These are phyloP conservation scores for Julus scanicus DNA, from an alignment of 2,888 invertebrate species.

Conservation along the genomic window DNA sequence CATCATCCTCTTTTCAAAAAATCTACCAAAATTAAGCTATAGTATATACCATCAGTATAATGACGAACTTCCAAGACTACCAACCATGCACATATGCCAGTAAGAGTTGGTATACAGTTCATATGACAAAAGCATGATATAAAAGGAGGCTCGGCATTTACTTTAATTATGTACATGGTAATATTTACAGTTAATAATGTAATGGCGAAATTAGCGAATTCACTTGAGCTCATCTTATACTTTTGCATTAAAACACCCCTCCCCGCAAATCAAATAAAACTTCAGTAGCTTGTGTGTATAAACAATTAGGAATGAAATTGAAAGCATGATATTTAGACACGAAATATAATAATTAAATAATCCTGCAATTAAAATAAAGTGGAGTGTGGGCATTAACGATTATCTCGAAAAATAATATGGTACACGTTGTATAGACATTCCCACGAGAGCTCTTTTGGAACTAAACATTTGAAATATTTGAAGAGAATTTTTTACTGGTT, in stretches of 20 bases:
- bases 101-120: background rate
- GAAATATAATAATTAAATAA: background rate
- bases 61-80: background rate
- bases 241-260: background rate
- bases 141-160: background rate
- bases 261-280: background rate
- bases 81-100: background rate
- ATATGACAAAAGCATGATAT: background rate
- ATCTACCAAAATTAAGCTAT: background rate
- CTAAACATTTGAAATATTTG: background rate
- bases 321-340: background rate
- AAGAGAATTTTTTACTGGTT: background rate
- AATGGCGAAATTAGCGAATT: background rate
- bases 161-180: background rate
- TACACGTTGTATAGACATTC: background rate
- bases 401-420: background rate
- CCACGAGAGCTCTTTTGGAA: background rate
- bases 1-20: background rate
- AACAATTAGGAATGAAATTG: background rate
- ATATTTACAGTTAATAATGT: conserved; percentile 26
- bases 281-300: background rate
- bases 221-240: conserved; percentile 12
- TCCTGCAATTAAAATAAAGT: background rate
- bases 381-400: background rate
- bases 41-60: background rate